These are phyloP conservation scores for Hoplostethus atlanticus DNA, from an alignment of 2,797 vertebrate species.

Conservation along the genomic window DNA sequence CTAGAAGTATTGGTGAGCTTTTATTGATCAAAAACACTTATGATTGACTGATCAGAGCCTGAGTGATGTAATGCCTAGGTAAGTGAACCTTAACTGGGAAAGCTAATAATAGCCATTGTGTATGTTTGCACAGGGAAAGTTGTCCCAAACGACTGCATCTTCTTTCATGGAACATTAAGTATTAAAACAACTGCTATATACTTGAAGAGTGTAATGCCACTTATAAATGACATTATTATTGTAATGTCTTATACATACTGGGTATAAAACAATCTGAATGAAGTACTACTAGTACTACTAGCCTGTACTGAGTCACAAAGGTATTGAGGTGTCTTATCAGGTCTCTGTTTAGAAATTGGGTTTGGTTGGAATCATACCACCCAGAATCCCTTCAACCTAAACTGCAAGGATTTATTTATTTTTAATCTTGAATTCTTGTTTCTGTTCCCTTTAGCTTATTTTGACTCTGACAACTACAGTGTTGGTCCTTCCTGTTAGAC, in stretches of 20 bases:
- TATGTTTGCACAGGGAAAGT: not conserved
- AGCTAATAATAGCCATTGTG: not conserved
- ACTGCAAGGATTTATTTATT: not conserved
- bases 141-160: not conserved
- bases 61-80: too few species aligned
- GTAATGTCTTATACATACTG: too few species aligned
- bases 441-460: not conserved
- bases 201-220: not conserved
- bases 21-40: not conserved
- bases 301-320: too few species aligned
- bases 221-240: too few species aligned
- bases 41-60: too few species aligned
- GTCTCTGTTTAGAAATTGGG: not conserved
- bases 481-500: not conserved
- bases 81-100: too few species aligned
- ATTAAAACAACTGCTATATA: not conserved
- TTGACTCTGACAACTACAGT: too few species aligned
- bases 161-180: not conserved
- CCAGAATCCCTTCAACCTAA: not conserved
- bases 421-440: not conserved
- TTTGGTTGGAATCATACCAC: not conserved
- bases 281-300: not conserved
- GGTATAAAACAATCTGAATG: not conserved
- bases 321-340: not conserved
- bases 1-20: too few species aligned